Conservation (phyloP, 2,113 vertebrate species). For the Buteo buteo region DNA sequence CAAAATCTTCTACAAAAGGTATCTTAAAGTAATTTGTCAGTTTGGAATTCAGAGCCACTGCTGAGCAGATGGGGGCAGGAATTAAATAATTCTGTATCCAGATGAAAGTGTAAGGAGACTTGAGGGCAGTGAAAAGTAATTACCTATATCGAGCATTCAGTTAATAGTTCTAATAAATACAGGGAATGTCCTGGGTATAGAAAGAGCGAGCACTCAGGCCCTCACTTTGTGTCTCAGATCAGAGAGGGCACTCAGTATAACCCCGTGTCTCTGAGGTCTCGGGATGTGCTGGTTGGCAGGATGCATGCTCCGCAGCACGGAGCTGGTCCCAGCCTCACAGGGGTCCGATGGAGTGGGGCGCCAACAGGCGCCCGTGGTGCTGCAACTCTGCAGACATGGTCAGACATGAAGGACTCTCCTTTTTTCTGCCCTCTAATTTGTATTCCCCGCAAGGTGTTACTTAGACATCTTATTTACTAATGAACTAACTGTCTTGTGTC, state of each 20-base stretch:
- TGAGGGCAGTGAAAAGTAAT: background rate
- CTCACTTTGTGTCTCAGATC: background rate
- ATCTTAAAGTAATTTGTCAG: background rate
- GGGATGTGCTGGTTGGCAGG: background rate
- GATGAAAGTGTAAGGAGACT: background rate
- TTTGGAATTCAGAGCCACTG: background rate
- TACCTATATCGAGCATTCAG: background rate
- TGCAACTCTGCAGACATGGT: accelerated
- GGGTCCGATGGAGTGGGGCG: background rate
- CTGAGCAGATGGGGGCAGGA: background rate
- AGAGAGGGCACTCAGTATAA: background rate
- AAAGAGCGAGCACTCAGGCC: background rate
- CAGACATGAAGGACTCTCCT: background rate
- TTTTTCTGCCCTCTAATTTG: background rate
- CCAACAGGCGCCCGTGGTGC: accelerated
- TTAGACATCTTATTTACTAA: background rate
- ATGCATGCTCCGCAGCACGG: background rate
- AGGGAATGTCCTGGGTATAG: background rate
- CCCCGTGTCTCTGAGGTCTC: accelerated
- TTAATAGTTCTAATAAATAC: too few species aligned
- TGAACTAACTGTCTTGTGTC: background rate
- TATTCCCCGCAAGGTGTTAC: background rate
- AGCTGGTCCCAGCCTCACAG: too few species aligned
- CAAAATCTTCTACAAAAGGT: background rate
- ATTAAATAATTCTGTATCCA: too few species aligned